Conservation (phyloP, 2,888 invertebrate species). For the Andrena haemorrhoa region DNA sequence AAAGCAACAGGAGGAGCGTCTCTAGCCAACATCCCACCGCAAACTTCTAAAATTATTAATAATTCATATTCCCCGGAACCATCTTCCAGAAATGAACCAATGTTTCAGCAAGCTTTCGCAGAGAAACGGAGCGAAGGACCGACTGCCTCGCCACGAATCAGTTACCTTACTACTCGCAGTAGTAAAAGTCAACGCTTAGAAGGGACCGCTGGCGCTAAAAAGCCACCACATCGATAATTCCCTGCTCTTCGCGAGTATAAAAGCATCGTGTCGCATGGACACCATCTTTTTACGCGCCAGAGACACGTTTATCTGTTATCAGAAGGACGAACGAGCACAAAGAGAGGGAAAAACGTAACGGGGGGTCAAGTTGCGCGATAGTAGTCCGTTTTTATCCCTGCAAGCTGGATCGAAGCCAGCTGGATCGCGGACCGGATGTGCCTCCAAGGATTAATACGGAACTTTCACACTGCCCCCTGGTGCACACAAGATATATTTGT, state of each 20-base stretch:
- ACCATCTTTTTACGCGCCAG: conserved; percentile 14
- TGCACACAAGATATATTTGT: conserved; percentile 14
- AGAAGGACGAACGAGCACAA: neutral
- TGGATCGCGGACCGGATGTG: conserved; percentile 37
- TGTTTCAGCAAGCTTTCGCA: neutral
- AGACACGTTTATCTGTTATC: conserved; percentile 13
- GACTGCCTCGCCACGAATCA: neutral
- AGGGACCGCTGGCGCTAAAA: neutral
- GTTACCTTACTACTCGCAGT: conserved; percentile 4
- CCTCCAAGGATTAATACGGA: conserved; percentile 33
- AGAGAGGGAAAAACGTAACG: neutral
- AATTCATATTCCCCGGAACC: neutral
- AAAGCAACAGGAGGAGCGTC: neutral
- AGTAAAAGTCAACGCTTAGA: conserved; percentile 20
- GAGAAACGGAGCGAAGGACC: neutral
- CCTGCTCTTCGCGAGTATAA: neutral
- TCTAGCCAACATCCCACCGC: neutral
- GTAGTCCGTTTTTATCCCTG: conserved; percentile 40
- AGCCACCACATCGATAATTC: neutral
- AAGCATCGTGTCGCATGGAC: neutral
- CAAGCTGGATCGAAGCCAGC: conserved; percentile 48
- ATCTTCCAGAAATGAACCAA: neutral
- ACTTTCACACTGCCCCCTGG: conserved; percentile 4
- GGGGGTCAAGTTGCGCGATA: neutral
- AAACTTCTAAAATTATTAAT: neutral